Percentiles rank a stretch among this genome's conserved stretches.
phyloP scores from a whole-genome alignment of 2,797 vertebrate species.

The Eospalax fontanierii region DNA sequence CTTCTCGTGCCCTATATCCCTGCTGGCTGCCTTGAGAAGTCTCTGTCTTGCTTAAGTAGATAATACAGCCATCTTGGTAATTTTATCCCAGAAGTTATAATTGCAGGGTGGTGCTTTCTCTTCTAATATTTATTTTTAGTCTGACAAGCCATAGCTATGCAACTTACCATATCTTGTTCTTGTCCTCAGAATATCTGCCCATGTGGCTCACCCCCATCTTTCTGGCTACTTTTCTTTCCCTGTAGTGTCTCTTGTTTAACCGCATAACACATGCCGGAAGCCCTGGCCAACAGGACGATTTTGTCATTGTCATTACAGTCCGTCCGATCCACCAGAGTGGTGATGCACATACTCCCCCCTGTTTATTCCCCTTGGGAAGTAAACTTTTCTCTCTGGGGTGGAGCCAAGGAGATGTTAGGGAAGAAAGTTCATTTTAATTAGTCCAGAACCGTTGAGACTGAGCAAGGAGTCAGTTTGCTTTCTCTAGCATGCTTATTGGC shows the following conservation, averaged over 20 bases:
- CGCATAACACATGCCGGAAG: slow-evolving; percentile 84
- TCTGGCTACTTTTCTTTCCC: slow-evolving; percentile 77
- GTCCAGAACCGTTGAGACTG: slow-evolving; percentile 48
- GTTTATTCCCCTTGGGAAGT: slow-evolving; percentile 77
- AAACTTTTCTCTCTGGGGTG: slow-evolving; percentile 69
- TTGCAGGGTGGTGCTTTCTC: slow-evolving; percentile 81
- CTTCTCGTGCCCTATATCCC: slow-evolving; percentile 82
- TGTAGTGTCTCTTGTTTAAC: slow-evolving; percentile 72
- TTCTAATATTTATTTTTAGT: slow-evolving; percentile 89
- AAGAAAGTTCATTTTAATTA: slow-evolving; percentile 75
- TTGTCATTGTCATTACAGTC: slow-evolving; percentile 85
- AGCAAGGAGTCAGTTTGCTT: slow-evolving; percentile 60
- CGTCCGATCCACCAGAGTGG: slow-evolving; percentile 79
- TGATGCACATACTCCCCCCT: slow-evolving; percentile 85
- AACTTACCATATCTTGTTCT: slow-evolving; percentile 87
- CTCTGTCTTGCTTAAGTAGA: slow-evolving; percentile 85
- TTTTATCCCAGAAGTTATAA: slow-evolving; percentile 88
- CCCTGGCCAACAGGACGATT: slow-evolving; percentile 81
- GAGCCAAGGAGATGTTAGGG: slow-evolving; percentile 80
- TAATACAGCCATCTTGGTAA: slow-evolving; percentile 89
- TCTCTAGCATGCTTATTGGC: not conserved
- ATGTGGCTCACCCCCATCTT: slow-evolving; percentile 68
- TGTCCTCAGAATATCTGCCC: slow-evolving; percentile 85
- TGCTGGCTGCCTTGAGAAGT: slow-evolving; percentile 80
- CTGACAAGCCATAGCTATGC: slow-evolving; percentile 84